Conservation (phyloP, 2,113 vertebrate genomes). For the Sterrhoptilus dennistouni region DNA sequence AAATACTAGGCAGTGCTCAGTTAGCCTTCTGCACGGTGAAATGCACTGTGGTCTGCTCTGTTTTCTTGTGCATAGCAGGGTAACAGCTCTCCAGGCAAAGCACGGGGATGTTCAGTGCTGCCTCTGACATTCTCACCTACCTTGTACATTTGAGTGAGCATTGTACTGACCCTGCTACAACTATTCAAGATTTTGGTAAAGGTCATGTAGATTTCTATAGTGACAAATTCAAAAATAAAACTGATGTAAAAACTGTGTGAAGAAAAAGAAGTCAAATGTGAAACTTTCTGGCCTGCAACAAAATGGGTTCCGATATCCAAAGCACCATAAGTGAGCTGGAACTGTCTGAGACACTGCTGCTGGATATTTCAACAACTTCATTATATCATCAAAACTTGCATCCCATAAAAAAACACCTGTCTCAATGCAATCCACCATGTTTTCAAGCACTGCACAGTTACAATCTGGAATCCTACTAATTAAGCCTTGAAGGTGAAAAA, state of each 20-base stretch:
- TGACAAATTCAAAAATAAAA: neutral
- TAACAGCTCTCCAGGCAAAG: neutral
- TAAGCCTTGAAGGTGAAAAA: neutral
- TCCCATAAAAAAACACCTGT: neutral
- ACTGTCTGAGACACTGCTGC: neutral
- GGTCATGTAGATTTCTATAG: neutral
- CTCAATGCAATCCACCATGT: neutral
- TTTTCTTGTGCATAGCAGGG: neutral
- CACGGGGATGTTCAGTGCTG: neutral
- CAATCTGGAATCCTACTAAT: conserved; percentile 19
- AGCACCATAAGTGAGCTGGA: neutral
- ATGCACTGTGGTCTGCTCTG: neutral
- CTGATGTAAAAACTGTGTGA: neutral
- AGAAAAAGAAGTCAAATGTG: neutral
- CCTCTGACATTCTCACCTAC: neutral
- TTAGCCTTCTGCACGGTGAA: neutral
- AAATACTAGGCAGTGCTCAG: neutral
- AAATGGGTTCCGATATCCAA: neutral
- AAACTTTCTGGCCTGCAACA: neutral
- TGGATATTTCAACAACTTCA: neutral
- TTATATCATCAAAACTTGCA: neutral
- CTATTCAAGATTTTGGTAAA: neutral
- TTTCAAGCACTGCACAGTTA: neutral
- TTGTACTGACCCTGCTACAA: neutral
- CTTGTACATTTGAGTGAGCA: neutral